These are phyloP conservation scores for Drosophila ohnishii DNA, from an alignment of 1,140 invertebrate species.

Conservation along the genomic window DNA sequence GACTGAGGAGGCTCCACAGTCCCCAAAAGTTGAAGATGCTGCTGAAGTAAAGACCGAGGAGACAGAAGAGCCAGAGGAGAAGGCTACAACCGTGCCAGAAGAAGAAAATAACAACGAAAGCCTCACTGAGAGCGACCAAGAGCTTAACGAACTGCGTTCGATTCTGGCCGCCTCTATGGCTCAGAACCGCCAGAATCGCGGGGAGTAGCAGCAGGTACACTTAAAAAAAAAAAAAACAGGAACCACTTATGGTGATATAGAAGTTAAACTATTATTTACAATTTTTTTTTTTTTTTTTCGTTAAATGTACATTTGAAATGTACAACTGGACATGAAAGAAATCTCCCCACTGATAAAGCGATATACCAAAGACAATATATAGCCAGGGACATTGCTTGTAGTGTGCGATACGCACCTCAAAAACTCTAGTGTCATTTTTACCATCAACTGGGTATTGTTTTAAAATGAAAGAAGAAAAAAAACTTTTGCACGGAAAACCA, in stretches of 20 bases:
- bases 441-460: neutral
- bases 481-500: neutral
- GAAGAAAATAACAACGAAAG: neutral
- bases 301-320: neutral
- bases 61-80: neutral
- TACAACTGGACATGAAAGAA: neutral
- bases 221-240: neutral
- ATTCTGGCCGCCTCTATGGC: neutral
- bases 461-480: neutral
- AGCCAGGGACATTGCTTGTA: neutral
- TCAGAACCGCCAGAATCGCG: neutral
- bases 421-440: neutral
- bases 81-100: too few species aligned
- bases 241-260: neutral
- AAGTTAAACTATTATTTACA: neutral
- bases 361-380: neutral
- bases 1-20: neutral
- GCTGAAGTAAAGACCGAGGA: neutral
- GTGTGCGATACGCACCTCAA: neutral
- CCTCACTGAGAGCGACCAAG: conserved; percentile 5
- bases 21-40: neutral
- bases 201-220: too few species aligned
- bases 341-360: conserved; percentile 1
- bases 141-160: neutral
- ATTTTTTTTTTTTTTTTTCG: too few species aligned